Evolutionary conservation across 2,888 invertebrate species (phyloP), one percentile per base, ranked within the genome.

Genomic region (Scaptomyza flava): DNA sequence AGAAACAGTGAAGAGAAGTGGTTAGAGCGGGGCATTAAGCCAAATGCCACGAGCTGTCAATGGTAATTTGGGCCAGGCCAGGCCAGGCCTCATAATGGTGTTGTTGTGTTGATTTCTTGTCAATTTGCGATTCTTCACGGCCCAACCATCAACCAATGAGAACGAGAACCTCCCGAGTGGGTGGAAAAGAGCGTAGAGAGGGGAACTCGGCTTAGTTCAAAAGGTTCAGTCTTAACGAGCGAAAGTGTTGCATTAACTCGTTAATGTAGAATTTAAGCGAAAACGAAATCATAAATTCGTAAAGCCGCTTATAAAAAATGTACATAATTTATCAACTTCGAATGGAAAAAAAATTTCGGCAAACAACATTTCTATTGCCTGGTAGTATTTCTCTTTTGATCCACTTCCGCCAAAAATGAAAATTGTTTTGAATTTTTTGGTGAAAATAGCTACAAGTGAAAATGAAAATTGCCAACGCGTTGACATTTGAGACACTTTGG

Each of bases 241-340:
- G 81, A 81, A 81, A 81, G 81, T 81, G 87, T 81, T 87, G 75
- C 66, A 68, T 87, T 81, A 84, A 59, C 69, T 68, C 57, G 76
- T 59, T 61, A 80, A 73, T 77, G 70, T 47, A 70, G 72, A 76
- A 79, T 79, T 79, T 81, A 46, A 36, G 54, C 77, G 60, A 71
- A 79, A 80, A 81, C 66, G 75, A 84, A 84, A 84, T 86, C 75
- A 78, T 46, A 43, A 34, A 45, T 57, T 17, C 51, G 48, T 56
- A 45, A 79, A 68, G 47, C 60, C 30, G 48, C 62, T 50, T 77
- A 62, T 79, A 51, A 79, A 81, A 79, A 82, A 83, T 86, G 73
- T 57, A 70, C 79, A 86, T 83, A 77, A 83, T 65, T 81, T 73
- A 77, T 53, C 77, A 79, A 68, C 66, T 64, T 50, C 68, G 65